Conservation (phyloP, 1,140 invertebrate genomes). For the Tachypleus tridentatus region DNA sequence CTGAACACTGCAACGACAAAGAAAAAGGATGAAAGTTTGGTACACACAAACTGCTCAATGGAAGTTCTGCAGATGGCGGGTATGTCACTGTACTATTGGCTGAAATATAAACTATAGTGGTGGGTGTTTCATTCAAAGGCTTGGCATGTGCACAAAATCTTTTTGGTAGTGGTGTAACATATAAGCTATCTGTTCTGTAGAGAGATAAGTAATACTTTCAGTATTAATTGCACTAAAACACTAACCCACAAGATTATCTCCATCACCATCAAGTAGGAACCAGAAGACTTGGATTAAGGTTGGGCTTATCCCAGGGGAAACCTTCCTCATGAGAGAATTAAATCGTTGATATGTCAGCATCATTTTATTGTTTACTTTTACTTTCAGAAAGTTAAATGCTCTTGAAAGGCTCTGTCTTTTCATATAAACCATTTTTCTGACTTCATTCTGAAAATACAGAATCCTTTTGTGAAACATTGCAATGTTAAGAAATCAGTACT, state of each 20-base stretch:
- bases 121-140: neutral
- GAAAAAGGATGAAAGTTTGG: slow-evolving; percentile 1
- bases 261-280: slow-evolving; percentile 35
- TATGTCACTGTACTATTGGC: neutral
- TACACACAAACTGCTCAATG: neutral
- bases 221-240: slow-evolving; percentile 2
- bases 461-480: neutral
- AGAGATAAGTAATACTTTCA: slow-evolving; percentile 4
- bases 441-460: slow-evolving; percentile 35
- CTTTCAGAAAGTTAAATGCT: slow-evolving; percentile 36
- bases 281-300: slow-evolving; percentile 35
- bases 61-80: neutral
- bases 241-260: slow-evolving; percentile 30
- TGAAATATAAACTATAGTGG: neutral
- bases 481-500: neutral
- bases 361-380: slow-evolving; percentile 21
- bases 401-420: slow-evolving; percentile 34
- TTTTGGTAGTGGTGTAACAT: neutral
- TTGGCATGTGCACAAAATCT: neutral
- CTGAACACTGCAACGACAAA: neutral
- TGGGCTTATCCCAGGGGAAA: slow-evolving; percentile 31
- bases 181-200: neutral
- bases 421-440: slow-evolving; percentile 26
- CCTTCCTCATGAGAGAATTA: slow-evolving; percentile 31
- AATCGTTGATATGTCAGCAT: slow-evolving; percentile 31